Conservation (phyloP, 2,113 vertebrate species). For the Pseudorectes ferrugineus region DNA sequence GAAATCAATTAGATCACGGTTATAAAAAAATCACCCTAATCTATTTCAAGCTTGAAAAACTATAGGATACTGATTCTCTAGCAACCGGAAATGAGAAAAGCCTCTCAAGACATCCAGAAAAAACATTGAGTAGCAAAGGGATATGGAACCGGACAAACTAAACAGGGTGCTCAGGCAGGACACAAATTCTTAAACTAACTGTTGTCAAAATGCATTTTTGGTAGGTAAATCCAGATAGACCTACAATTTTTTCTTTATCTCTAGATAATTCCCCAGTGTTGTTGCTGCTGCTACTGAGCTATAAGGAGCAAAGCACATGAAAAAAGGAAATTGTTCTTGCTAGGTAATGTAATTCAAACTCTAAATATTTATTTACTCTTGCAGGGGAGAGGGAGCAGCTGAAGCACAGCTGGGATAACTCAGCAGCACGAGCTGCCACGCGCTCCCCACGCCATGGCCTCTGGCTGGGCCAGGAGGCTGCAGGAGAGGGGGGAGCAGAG, state of each 20-base stretch:
- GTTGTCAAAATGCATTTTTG: not conserved
- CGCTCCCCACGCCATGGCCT: fast-evolving
- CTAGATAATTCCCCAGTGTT: not conserved
- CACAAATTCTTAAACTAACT: not conserved
- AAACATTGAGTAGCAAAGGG: not conserved
- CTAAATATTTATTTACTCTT: not conserved
- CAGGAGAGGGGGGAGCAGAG: not conserved
- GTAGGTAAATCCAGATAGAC: not conserved
- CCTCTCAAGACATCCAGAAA: not conserved
- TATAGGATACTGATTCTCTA: not conserved
- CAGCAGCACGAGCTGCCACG: fast-evolving
- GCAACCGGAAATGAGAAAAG: not conserved
- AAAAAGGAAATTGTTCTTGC: not conserved
- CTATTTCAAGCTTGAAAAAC: not conserved
- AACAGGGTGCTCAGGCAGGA: not conserved
- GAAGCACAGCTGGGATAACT: not conserved
- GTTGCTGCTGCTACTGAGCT: not conserved
- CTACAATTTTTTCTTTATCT: not conserved
- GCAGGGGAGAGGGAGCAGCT: not conserved
- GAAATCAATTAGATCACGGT: not conserved
- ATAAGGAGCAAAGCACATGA: not conserved
- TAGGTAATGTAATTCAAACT: not conserved
- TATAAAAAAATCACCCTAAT: not conserved
- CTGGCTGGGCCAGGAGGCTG: not conserved
- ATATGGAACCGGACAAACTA: not conserved